phyloP scores from a whole-genome alignment of 1,140 invertebrate species.

The Artemia franciscana region DNA sequence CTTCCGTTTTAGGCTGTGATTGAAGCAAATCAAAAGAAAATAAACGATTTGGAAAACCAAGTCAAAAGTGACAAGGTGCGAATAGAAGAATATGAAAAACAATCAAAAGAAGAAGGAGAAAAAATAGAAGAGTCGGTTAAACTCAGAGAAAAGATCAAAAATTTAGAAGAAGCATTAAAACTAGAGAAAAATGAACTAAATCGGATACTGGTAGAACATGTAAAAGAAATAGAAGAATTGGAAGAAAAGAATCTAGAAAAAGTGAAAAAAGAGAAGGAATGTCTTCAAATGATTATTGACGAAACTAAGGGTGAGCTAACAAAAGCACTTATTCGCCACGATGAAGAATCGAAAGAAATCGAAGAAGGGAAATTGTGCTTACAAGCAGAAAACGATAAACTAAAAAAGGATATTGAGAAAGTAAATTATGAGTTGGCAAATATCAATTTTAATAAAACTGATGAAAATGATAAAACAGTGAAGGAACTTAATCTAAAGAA shows the following conservation, averaged over 20 bases:
- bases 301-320: constrained; percentile 16
- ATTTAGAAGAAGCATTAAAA: no score
- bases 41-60: not conserved
- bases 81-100: constrained; percentile 3
- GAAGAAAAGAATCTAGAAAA: constrained; percentile 8
- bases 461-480: no score
- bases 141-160: constrained; percentile 1
- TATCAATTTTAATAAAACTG: no score
- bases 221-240: constrained; percentile 15
- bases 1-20: no score
- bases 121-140: constrained; percentile 8
- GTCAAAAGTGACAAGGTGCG: constrained; percentile 14
- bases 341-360: constrained; percentile 6
- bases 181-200: no score
- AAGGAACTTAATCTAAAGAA: no score
- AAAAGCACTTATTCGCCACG: constrained; percentile 13
- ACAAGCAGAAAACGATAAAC: no score
- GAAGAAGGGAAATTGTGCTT: constrained; percentile 11
- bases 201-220: constrained; percentile 12
- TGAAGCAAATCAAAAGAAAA: no score
- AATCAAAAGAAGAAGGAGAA: constrained; percentile 2
- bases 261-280: constrained; percentile 14
- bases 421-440: no score
- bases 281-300: constrained; percentile 20
- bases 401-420: no score